A percentile compares a stretch with the other conserved stretches of the same genome.
Evolutionary conservation across 2,113 vertebrate species (phyloP).

Genomic region (Chloroceryle aenea): DNA sequence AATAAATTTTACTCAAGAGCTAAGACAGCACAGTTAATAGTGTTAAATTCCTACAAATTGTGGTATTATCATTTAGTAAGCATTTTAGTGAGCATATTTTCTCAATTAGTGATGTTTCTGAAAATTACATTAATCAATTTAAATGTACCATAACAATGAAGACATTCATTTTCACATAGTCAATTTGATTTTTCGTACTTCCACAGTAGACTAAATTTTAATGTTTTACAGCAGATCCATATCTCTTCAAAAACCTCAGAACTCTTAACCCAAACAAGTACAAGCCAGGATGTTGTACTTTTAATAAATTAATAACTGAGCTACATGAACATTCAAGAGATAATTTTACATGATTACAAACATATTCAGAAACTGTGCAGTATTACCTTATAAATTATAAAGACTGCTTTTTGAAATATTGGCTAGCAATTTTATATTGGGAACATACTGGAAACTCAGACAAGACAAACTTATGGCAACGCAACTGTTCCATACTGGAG

Average conservation of each 20-base stretch:
- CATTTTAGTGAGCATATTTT: background rate
- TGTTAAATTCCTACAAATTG: background rate
- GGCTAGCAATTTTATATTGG: background rate
- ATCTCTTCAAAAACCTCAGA: background rate
- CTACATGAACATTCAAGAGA: background rate
- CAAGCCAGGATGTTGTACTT: background rate
- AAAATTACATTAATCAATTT: background rate
- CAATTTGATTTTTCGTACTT: background rate
- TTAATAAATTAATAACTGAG: background rate
- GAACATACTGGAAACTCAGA: background rate
- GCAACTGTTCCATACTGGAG: background rate
- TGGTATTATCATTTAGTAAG: background rate
- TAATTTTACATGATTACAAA: background rate
- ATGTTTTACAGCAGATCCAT: background rate
- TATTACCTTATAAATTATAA: background rate
- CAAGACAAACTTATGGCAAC: background rate
- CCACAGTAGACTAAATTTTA: background rate
- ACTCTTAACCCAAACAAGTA: background rate
- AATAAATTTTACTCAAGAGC: background rate
- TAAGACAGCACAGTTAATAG: background rate
- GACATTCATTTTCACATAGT: background rate
- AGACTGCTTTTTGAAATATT: background rate
- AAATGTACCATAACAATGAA: background rate
- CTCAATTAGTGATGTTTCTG: background rate
- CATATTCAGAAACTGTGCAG: background rate